Evolutionary conservation across 2,888 invertebrate genomes (phyloP).

Genomic region (Saturnia pavonia): DNA sequence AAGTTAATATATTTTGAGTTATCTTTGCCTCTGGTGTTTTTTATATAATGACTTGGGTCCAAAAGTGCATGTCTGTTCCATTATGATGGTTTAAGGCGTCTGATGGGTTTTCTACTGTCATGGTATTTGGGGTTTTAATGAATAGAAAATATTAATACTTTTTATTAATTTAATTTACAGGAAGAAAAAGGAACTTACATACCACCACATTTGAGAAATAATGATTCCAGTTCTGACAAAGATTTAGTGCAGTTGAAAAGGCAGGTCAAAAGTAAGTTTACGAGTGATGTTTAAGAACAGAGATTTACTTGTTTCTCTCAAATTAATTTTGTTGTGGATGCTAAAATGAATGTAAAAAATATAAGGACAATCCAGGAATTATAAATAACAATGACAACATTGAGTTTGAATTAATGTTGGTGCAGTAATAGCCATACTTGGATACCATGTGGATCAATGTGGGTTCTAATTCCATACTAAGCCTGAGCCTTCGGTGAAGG

Average conservation of each 20-base stretch:
- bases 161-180: constrained; percentile 38
- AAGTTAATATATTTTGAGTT: too few relatives aligned
- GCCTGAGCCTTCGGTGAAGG: neutral
- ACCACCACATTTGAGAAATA: constrained; percentile 89
- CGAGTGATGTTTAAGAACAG: neutral
- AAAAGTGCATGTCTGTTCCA: too few relatives aligned
- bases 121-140: neutral
- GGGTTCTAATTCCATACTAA: neutral
- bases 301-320: too few relatives aligned
- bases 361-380: neutral
- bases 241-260: constrained; percentile 86
- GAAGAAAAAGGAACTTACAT: constrained; percentile 85
- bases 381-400: too few relatives aligned
- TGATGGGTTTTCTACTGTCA: neutral
- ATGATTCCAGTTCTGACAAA: constrained; percentile 77
- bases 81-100: too few relatives aligned
- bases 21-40: too few relatives aligned
- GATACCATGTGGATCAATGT: too few relatives aligned
- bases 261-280: constrained; percentile 88
- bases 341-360: neutral
- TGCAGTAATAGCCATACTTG: neutral
- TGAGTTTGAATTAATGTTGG: too few relatives aligned
- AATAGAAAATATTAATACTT: neutral
- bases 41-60: too few relatives aligned
- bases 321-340: too few relatives aligned